Evolutionary conservation across 2,888 invertebrate genomes (phyloP).

Genomic region (Diadromus collaris): DNA sequence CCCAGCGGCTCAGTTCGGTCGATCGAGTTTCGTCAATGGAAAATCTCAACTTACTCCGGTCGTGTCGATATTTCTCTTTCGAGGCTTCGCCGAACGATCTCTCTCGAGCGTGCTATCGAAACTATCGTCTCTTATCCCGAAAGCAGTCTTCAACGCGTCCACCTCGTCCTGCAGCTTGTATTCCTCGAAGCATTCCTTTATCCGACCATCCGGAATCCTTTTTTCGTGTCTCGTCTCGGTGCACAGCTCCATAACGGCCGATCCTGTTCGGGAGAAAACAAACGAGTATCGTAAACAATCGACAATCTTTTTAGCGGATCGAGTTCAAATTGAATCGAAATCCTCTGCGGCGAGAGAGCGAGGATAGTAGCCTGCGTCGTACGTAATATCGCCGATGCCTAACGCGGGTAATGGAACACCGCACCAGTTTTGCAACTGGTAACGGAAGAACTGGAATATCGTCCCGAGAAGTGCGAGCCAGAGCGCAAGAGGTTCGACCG

Average conservation of each 20-base stretch:
- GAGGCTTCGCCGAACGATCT: neutral
- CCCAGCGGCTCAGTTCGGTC: neutral
- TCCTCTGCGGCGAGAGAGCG: neutral
- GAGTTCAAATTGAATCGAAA: neutral
- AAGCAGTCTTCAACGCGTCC: conserved; percentile 46
- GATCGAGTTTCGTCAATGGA: conserved; percentile 4
- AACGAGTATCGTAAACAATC: conserved; percentile 8
- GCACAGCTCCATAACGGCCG: conserved; percentile 31
- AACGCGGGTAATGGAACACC: conserved; percentile 52
- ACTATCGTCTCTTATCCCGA: conserved; percentile 24
- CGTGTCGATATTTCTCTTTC: conserved; percentile 18
- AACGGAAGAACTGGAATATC: conserved; percentile 55
- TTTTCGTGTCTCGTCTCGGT: conserved; percentile 19
- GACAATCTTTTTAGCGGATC: conserved; percentile 1
- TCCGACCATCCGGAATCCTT: conserved; percentile 12
- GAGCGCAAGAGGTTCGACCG: conserved; percentile 34
- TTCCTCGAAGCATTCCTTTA: conserved; percentile 49
- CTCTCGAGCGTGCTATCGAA: neutral
- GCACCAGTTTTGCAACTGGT: conserved; percentile 49
- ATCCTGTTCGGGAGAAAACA: neutral
- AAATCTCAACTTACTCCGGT: conserved; percentile 27
- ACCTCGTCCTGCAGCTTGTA: conserved; percentile 52
- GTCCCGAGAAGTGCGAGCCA: conserved; percentile 45
- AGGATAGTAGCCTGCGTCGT: neutral
- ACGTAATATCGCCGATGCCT: conserved; percentile 14